A percentile compares a stretch with the other conserved stretches of the same genome.
These are phyloP conservation scores for Choloepus didactylus DNA, from an alignment of 2,797 vertebrate genomes.

Conservation along the genomic window DNA sequence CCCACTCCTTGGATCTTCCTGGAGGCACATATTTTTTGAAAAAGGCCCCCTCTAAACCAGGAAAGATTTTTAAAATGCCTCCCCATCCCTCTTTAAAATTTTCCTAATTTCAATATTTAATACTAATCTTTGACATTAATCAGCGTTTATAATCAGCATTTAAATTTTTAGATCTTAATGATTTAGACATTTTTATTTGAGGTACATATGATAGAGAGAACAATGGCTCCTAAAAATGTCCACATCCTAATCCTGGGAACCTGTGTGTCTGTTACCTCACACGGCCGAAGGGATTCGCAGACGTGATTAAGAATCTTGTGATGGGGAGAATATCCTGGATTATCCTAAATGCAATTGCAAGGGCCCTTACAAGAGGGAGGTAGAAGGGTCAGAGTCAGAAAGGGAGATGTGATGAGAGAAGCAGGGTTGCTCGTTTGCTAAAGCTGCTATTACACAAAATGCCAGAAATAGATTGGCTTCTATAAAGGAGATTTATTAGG, in stretches of 20 bases:
- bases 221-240: not conserved
- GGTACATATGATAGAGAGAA: not conserved
- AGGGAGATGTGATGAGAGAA: not conserved
- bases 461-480: no score
- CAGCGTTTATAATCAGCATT: not conserved
- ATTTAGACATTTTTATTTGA: not conserved
- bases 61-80: not conserved
- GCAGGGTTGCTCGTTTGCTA: no score
- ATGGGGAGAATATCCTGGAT: not conserved
- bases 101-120: not conserved
- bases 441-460: no score
- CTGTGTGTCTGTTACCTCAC: not conserved
- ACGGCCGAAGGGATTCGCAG: not conserved
- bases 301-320: not conserved
- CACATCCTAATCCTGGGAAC: not conserved
- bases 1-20: not conserved
- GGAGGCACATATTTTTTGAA: not conserved
- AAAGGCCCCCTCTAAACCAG: not conserved
- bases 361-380: not conserved
- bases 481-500: no score
- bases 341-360: not conserved
- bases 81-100: not conserved
- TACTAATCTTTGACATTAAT: not conserved
- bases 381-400: not conserved
- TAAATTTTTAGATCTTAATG: slow-evolving; percentile 18